Conservation (phyloP, 2,113 vertebrate genomes). For the Dolichotis patagonum region DNA sequence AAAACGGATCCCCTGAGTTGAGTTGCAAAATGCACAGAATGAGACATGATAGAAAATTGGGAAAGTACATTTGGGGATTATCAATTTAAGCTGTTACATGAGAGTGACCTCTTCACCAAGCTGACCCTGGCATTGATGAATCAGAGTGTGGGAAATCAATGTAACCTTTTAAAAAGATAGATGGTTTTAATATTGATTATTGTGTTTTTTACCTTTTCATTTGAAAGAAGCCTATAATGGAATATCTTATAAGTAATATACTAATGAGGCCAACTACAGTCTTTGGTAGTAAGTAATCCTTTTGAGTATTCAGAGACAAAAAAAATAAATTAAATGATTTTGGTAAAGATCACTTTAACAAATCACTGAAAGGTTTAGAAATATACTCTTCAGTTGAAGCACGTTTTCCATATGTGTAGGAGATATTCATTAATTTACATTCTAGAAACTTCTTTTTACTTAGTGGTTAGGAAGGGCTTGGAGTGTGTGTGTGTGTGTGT, state of each 20-base stretch:
- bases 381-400: neutral
- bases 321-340: neutral
- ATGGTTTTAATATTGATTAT: conserved; percentile 40
- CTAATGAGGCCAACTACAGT: neutral
- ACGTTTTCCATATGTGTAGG: neutral
- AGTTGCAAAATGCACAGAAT: neutral
- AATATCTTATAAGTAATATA: neutral
- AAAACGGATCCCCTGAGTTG: neutral
- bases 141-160: neutral
- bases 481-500: neutral
- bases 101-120: neutral
- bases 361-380: neutral
- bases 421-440: neutral
- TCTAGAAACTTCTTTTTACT: neutral
- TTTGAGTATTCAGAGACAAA: neutral
- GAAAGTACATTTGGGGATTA: neutral
- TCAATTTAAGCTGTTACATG: neutral
- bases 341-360: neutral
- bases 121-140: neutral
- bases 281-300: neutral
- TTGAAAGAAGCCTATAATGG: neutral
- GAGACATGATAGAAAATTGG: neutral
- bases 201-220: conserved; percentile 3
- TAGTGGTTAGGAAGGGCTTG: neutral
- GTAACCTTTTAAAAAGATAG: conserved; percentile 44